phyloP scores from a whole-genome alignment of 2,888 invertebrate genomes.

The Hipparchia semele region DNA sequence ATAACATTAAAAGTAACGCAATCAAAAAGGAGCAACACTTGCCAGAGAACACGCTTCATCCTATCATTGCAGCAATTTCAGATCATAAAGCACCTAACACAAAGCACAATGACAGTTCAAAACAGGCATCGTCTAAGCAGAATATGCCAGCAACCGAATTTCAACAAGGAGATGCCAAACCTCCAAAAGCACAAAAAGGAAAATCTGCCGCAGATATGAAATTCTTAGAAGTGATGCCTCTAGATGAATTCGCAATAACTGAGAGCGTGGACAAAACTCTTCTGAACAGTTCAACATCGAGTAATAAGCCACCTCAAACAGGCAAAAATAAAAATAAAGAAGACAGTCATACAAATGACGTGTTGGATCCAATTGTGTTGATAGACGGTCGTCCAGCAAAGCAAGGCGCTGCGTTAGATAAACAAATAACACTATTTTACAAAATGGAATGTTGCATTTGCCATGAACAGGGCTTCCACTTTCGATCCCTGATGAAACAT shows the following conservation, averaged over 20 bases:
- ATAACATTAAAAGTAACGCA: conserved; percentile 61
- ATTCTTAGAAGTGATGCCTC: conserved; percentile 70
- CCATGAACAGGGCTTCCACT: conserved; percentile 71
- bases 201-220: conserved; percentile 64
- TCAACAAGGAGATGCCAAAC: conserved; percentile 65
- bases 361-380: conserved; percentile 64
- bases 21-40: conserved; percentile 50
- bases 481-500: conserved; percentile 74
- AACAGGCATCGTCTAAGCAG: conserved; percentile 40
- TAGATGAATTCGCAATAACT: conserved; percentile 69
- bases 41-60: conserved; percentile 50
- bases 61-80: conserved; percentile 54
- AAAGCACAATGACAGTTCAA: conserved; percentile 43
- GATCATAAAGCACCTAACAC: conserved; percentile 46
- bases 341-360: conserved; percentile 50
- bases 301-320: conserved; percentile 40
- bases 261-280: conserved; percentile 68
- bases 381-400: conserved; percentile 72
- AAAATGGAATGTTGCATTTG: conserved; percentile 80
- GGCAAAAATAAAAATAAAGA: conserved; percentile 42
- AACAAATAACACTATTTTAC: conserved; percentile 75
- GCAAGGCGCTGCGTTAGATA: conserved; percentile 69
- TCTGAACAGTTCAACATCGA: conserved; percentile 49
- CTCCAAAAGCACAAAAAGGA: conserved; percentile 55
- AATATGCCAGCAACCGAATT: conserved; percentile 51